Conservation (phyloP, 2,113 vertebrate genomes). For the Amblyornis subalaris region DNA sequence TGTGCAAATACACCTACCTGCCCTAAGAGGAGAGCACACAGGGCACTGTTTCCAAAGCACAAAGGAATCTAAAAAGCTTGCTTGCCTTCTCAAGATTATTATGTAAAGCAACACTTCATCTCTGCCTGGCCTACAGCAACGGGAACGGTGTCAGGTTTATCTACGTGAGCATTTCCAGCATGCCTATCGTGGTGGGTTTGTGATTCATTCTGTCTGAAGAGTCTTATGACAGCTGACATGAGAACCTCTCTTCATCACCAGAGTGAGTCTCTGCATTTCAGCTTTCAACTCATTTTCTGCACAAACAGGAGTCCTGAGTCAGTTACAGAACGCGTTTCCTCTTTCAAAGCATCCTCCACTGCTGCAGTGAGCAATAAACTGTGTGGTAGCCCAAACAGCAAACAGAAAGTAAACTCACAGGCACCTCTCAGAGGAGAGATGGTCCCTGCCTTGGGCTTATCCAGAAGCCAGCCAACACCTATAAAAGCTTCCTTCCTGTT, state of each 20-base stretch:
- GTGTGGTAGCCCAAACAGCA: not conserved
- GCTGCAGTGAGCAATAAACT: not conserved
- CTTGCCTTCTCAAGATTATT: not conserved
- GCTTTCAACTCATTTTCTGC: constrained; percentile 36
- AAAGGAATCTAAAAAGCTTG: not conserved
- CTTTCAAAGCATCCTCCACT: not conserved
- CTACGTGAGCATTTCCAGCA: not conserved
- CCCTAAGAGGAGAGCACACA: not conserved
- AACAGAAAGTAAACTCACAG: not conserved
- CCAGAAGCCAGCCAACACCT: not conserved
- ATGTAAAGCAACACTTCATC: not conserved
- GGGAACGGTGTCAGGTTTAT: not conserved
- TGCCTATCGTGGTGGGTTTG: not conserved
- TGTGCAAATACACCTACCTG: not conserved
- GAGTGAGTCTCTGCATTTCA: constrained; percentile 9
- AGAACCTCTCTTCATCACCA: not conserved
- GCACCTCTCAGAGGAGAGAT: not conserved
- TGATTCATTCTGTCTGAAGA: not conserved
- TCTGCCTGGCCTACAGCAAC: not conserved
- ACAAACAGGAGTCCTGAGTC: not conserved
- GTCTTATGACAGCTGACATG: not conserved
- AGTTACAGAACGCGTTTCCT: not conserved
- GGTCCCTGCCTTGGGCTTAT: not conserved
- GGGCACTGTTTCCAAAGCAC: not conserved
- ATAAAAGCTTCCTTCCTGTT: not conserved